A percentile compares a stretch with the other conserved stretches of the same genome.
These are phyloP conservation scores for Noctua fimbriata DNA, from an alignment of 2,888 invertebrate species.

Conservation along the genomic window DNA sequence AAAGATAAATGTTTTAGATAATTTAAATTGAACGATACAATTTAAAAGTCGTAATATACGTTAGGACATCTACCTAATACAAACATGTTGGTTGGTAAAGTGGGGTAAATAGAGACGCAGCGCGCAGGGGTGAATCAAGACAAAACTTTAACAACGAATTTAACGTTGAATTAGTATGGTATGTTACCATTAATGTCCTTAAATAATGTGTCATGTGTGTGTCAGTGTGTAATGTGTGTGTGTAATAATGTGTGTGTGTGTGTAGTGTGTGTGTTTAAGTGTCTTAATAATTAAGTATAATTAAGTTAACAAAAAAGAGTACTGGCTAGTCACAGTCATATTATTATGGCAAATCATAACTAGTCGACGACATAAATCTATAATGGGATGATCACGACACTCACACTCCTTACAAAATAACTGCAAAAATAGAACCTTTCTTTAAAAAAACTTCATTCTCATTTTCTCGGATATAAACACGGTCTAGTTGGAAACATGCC, in stretches of 20 bases:
- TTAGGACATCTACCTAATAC: not conserved
- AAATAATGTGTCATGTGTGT: too few relatives aligned
- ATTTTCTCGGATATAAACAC: slow-evolving; percentile 11
- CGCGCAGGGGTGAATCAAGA: too few relatives aligned
- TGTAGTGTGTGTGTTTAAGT: too few relatives aligned
- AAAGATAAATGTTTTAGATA: not conserved
- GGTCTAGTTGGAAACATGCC: not conserved
- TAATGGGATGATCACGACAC: not conserved
- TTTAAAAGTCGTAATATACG: not conserved
- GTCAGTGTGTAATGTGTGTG: too few relatives aligned
- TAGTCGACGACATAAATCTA: not conserved
- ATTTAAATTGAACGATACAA: not conserved
- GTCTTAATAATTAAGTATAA: too few relatives aligned
- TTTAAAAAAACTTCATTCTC: not conserved
- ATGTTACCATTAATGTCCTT: too few relatives aligned
- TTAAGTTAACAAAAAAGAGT: too few relatives aligned
- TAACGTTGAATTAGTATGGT: not conserved
- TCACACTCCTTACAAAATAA: not conserved
- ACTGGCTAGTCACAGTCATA: too few relatives aligned
- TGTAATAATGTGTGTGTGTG: too few relatives aligned
- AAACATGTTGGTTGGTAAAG: not conserved
- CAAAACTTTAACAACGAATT: too few relatives aligned
- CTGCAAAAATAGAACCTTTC: not conserved
- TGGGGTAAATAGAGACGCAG: too few relatives aligned
- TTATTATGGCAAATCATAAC: too few relatives aligned